Percentiles rank a stretch among this genome's conserved stretches.
Evolutionary conservation across 2,888 invertebrate species (phyloP).

Genomic region (Stegophylla sp.): DNA sequence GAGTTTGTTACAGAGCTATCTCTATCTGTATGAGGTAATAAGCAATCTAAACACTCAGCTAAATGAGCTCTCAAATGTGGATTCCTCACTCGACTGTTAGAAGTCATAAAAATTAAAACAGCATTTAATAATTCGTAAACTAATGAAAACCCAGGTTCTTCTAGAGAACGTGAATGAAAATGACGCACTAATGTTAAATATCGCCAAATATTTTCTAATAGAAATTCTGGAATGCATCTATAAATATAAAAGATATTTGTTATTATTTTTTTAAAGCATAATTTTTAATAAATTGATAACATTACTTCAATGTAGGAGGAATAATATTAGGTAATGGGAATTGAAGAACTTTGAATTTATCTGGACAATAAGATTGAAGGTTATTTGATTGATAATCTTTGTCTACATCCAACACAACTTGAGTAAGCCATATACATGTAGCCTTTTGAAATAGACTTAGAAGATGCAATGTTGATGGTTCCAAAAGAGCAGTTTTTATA

Average conservation of each 20-base stretch:
- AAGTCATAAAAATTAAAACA: conserved; percentile 88
- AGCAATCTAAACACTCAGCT: conserved; percentile 86
- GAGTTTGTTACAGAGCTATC: conserved; percentile 67
- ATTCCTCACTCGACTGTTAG: conserved; percentile 79
- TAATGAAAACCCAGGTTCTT: conserved; percentile 72
- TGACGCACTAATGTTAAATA: conserved; percentile 79
- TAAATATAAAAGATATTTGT: conserved; percentile 60
- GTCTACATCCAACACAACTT: conserved; percentile 73
- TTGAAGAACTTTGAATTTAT: conserved; percentile 67
- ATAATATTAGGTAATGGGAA: conserved; percentile 69
- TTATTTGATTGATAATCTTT: conserved; percentile 62
- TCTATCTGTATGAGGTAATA: conserved; percentile 77
- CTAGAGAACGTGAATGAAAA: conserved; percentile 71
- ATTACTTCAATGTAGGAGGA: conserved; percentile 59
- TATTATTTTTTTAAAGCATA: neutral
- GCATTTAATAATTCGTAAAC: conserved; percentile 77
- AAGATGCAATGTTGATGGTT: conserved; percentile 75
- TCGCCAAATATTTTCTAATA: conserved; percentile 85
- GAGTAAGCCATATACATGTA: conserved; percentile 84
- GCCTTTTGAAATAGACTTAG: conserved; percentile 80
- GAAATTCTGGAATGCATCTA: conserved; percentile 87
- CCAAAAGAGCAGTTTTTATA: conserved; percentile 77
- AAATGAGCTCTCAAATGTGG: conserved; percentile 90
- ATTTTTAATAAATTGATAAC: neutral
- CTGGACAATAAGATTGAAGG: conserved; percentile 71